Evolutionary conservation across 2,888 invertebrate genomes (phyloP), one percentile per base, ranked within the genome.

Genomic region (Leucania comma): DNA sequence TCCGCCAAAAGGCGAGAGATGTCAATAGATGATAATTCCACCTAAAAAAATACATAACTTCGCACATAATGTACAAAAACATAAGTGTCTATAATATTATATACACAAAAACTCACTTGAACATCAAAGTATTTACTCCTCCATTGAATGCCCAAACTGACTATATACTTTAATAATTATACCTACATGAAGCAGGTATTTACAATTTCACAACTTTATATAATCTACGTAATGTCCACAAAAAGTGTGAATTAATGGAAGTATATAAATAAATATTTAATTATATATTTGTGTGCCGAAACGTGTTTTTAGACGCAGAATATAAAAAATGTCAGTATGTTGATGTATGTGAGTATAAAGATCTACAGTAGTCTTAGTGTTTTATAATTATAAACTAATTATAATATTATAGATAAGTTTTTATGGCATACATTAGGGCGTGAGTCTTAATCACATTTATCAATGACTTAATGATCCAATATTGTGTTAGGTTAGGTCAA

Each of bases 191-290:
- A 57, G 35, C 57, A 67, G 12, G 22, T 46, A 54, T 65, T 65
- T 29, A 75, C 51, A 46, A 75, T 75, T 75, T 67, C 51, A 75
- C 35, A 72, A 50, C 50, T 57, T 63, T 26, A 66, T 26, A 46
- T 35, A 9, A 29, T 6, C 14, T 68, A 46, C 14, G 32, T 24
- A 29, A 22, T 14, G n/a, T 32, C 26, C 3, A 38, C 51, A 72
- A 72, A 75, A 67, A 58, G 29, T 66, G 76, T 75, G 35, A 58
- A 75, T 48, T 53, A 75, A 67, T 72, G 67, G 35, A 53, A 38
- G 46, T 75, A 38, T 66, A 17, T 42, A 63, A 56, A 48, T 48
- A 72, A 75, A 54, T 75, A 48, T 75, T 58, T 67, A 29, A 68
- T 38, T 14, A 46, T 48, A 17, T 48, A 17, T 58, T 51, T 71